These are phyloP conservation scores for Trissolcus basalis DNA, from an alignment of 1,140 invertebrate species.

Conservation along the genomic window DNA sequence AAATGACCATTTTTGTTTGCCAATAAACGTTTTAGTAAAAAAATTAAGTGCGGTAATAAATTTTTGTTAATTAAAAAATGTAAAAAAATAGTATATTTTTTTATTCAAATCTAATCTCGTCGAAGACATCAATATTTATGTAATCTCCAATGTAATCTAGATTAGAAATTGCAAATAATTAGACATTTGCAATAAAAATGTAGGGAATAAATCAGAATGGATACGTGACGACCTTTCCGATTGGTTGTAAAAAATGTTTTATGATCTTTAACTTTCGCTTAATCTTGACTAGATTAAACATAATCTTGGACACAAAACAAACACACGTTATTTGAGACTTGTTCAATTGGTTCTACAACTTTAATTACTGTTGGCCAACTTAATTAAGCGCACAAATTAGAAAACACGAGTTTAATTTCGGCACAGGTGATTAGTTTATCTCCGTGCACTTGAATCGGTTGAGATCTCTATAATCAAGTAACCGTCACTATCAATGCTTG, in stretches of 20 bases:
- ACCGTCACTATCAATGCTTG: slow-evolving; percentile 2
- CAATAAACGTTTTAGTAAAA: too few species aligned
- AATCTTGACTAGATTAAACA: slow-evolving; percentile 10
- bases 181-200: too few species aligned
- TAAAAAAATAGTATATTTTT: too few species aligned
- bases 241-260: slow-evolving; percentile 27
- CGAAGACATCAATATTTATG: too few species aligned
- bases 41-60: too few species aligned
- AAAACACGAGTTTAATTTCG: background rate
- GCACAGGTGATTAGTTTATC: slow-evolving; percentile 1
- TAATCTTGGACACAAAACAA: background rate
- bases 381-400: background rate
- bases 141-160: too few species aligned
- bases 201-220: too few species aligned
- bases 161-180: too few species aligned
- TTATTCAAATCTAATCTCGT: too few species aligned
- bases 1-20: too few species aligned
- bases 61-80: too few species aligned
- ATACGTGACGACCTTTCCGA: slow-evolving; percentile 14
- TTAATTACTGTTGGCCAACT: background rate
- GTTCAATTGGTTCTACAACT: too few species aligned
- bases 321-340: slow-evolving; percentile 3
- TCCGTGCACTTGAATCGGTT: slow-evolving; percentile 1
- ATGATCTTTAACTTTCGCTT: slow-evolving; percentile 13
- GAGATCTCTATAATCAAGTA: slow-evolving; percentile 24